Evolutionary conservation across 1,140 invertebrate genomes (phyloP).

Genomic region (Alviniconcha marisindica): DNA sequence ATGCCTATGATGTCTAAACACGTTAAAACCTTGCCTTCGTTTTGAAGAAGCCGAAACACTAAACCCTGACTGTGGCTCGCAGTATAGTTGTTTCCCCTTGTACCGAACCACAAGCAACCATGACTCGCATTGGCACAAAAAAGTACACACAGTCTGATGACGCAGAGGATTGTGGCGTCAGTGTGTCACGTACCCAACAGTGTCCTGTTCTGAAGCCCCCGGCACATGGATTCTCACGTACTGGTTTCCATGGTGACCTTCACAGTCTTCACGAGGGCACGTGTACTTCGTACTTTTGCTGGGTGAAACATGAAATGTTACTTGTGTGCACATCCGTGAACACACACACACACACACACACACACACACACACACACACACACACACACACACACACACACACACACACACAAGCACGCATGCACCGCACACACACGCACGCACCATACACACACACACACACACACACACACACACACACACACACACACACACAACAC

Average conservation of each 20-base stretch:
- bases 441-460: neutral
- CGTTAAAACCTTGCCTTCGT: too few relatives aligned
- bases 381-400: neutral
- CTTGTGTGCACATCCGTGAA: neutral
- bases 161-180: too few relatives aligned
- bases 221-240: slow-evolving; percentile 64
- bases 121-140: too few relatives aligned
- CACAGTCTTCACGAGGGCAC: slow-evolving; percentile 58
- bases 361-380: neutral
- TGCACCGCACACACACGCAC: neutral
- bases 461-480: neutral
- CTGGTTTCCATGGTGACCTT: slow-evolving; percentile 60
- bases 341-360: neutral
- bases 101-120: too few relatives aligned
- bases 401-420: neutral
- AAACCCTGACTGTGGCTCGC: too few relatives aligned
- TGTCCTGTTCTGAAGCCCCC: slow-evolving; percentile 66
- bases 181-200: slow-evolving; percentile 67
- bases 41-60: too few relatives aligned
- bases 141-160: too few relatives aligned
- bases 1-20: too few relatives aligned
- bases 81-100: too few relatives aligned
- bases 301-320: too few relatives aligned
- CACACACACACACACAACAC: neutral
- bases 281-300: slow-evolving; percentile 62